These are phyloP conservation scores for Tetragnatha versicolor DNA, from an alignment of 1,140 invertebrate genomes.

Conservation along the genomic window DNA sequence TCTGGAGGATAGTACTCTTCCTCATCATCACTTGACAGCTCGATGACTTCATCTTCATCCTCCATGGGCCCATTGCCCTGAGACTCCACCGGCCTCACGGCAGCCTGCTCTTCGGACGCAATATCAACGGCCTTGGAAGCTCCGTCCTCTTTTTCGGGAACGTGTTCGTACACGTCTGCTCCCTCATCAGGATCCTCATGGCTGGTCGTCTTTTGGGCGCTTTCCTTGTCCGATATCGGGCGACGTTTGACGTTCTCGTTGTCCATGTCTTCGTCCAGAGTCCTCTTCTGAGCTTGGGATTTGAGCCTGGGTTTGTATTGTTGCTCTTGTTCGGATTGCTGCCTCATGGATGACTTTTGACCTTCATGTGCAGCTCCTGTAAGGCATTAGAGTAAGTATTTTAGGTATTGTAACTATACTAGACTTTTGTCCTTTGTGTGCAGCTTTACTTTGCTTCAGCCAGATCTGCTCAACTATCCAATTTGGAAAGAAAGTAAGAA, in stretches of 20 bases:
- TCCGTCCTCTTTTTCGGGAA: constrained; percentile 76
- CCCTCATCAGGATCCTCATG: background rate
- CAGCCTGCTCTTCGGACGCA: constrained; percentile 78
- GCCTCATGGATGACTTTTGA: background rate
- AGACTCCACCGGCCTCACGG: constrained; percentile 72
- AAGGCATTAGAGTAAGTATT: too few relatives aligned
- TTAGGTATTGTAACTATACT: too few relatives aligned
- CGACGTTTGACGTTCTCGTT: constrained; percentile 61
- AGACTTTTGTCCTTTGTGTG: too few relatives aligned
- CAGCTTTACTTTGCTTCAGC: too few relatives aligned
- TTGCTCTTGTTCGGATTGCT: background rate
- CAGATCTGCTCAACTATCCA: too few relatives aligned
- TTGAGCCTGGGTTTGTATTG: background rate
- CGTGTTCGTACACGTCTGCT: constrained; percentile 82
- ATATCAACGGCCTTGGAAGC: constrained; percentile 69
- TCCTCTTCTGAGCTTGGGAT: constrained; percentile 62
- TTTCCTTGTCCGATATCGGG: constrained; percentile 62
- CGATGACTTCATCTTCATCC: constrained; percentile 54
- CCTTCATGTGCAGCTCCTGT: constrained; percentile 33
- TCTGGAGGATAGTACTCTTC: background rate
- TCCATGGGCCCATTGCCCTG: constrained; percentile 50
- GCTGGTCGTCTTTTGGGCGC: constrained; percentile 63
- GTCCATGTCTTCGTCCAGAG: constrained; percentile 65
- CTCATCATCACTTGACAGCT: constrained; percentile 26
- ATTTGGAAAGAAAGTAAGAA: background rate